These are phyloP conservation scores for Morpho deidamia DNA, from an alignment of 2,888 invertebrate species.

Conservation along the genomic window DNA sequence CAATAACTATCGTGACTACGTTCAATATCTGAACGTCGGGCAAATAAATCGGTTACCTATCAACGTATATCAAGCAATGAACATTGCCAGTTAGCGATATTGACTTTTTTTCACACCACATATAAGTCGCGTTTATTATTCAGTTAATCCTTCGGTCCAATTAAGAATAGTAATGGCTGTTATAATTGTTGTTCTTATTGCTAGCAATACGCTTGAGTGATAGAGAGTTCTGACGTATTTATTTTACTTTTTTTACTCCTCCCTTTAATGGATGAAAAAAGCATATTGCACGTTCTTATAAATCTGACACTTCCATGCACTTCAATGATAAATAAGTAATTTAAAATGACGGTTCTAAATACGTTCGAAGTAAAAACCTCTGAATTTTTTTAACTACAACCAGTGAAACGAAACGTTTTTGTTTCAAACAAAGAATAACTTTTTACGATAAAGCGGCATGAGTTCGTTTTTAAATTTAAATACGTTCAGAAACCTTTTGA, in stretches of 20 bases:
- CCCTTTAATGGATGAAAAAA: conserved; percentile 11
- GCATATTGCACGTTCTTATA: conserved; percentile 10
- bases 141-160: conserved; percentile 59
- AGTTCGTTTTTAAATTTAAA: background rate
- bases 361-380: conserved; percentile 17
- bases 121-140: conserved; percentile 52
- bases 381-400: conserved; percentile 1
- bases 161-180: conserved; percentile 55
- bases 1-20: conserved; percentile 36
- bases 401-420: conserved; percentile 7
- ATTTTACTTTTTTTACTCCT: conserved; percentile 13
- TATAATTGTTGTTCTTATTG: conserved; percentile 57
- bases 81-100: conserved; percentile 32
- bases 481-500: background rate
- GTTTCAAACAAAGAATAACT: background rate
- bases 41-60: conserved; percentile 53
- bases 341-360: conserved; percentile 28
- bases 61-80: conserved; percentile 43
- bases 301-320: conserved; percentile 10
- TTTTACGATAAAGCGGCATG: background rate
- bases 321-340: conserved; percentile 27
- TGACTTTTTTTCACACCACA: conserved; percentile 44
- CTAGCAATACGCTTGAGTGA: conserved; percentile 52
- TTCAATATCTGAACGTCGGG: conserved; percentile 34
- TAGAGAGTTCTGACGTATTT: conserved; percentile 26